Evolutionary conservation across 1,140 invertebrate species (phyloP), one percentile per base, ranked within the genome.

Genomic region (Neodiprion lecontei): DNA sequence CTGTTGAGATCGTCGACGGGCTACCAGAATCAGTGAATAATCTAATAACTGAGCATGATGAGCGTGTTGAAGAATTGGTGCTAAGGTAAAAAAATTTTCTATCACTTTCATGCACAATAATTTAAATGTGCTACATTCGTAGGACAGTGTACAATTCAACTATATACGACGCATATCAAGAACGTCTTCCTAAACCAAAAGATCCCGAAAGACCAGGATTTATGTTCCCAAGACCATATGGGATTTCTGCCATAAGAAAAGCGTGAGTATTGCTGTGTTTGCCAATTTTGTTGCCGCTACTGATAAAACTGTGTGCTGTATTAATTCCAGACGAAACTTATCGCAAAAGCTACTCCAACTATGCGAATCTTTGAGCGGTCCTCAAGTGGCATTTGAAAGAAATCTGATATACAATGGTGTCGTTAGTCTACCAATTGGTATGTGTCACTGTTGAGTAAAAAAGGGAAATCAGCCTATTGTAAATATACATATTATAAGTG

Each of bases 91-190:
- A 76, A 40, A 40, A 3, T 40, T 40, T 40, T 40, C 5, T 40
- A 40, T 74, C 49, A 1, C 50, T 11, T 12, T 69, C 72, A 11
- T 28, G n/a, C 2, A 9, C 28, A n/a, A 40, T 21, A 5, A 50
- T 28, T 23, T 40, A 5, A 40, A 71, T 68, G 50, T 77, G 8
- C 73, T 70, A 40, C 5, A 76, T 70, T 76, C 81, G 28, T 48
- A 91, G 90, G 80, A 90, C 91, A 11, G 92, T 96, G 72, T 85
- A 92, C 75, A 91, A 91, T 72, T 91, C 95, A 1, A 92, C 93
- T 82, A 85, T 96, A 69, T 95, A 94, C 89, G 95, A 97, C 88
- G 91, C 93, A 50, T 89, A 94, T 80, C 94, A 96, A 84, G 88
- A 92, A 74, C 93, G 93, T 81, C 84, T 97, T 68, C 94, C 95